Percentiles rank a stretch among this genome's conserved stretches.
Evolutionary conservation across 2,113 vertebrate species (phyloP).

Genomic region (Pycnonotus jocosus): DNA sequence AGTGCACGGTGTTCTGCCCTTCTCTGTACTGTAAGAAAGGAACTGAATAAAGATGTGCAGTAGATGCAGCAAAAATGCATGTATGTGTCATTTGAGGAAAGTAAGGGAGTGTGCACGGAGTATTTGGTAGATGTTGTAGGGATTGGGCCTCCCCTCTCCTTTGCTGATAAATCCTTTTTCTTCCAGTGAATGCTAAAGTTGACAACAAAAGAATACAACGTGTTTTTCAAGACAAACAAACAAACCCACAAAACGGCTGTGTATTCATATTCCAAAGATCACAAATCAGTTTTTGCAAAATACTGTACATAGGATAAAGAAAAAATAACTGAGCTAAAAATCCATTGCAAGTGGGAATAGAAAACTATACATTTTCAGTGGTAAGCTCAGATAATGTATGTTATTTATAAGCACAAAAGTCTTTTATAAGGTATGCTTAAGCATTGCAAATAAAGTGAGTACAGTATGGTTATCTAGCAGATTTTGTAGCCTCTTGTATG

Average conservation of each 20-base stretch:
- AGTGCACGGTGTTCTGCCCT: neutral
- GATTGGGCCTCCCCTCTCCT: neutral
- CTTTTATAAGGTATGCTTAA: neutral
- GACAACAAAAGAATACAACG: neutral
- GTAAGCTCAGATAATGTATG: neutral
- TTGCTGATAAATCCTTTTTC: neutral
- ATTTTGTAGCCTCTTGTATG: neutral
- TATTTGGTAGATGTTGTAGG: neutral
- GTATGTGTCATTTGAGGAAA: neutral
- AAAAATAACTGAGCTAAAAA: constrained; percentile 41
- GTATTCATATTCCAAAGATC: neutral
- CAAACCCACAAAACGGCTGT: neutral
- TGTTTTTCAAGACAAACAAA: neutral
- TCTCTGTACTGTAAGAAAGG: neutral
- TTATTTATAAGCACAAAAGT: neutral
- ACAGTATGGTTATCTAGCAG: neutral
- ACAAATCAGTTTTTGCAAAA: neutral
- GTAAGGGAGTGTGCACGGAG: neutral
- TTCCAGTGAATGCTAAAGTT: neutral
- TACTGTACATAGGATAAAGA: neutral
- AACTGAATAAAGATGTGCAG: neutral
- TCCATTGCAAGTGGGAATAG: neutral
- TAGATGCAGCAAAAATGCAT: neutral
- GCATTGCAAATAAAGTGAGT: neutral
- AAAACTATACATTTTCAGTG: constrained; percentile 6